These are phyloP conservation scores for Nasonia giraulti DNA, from an alignment of 1,140 invertebrate species.

Conservation along the genomic window DNA sequence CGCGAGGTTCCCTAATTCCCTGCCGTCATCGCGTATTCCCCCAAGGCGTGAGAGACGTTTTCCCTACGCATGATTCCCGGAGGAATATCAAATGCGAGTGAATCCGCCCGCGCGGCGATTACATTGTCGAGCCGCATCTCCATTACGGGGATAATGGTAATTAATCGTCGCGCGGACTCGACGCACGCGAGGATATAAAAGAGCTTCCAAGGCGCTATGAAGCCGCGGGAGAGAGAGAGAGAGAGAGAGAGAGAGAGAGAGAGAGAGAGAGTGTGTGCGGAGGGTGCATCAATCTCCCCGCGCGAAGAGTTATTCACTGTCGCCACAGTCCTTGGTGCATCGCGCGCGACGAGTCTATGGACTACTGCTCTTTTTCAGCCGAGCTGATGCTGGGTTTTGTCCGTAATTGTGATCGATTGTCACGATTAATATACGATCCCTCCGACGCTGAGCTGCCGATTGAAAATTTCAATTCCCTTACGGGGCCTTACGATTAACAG, in stretches of 20 bases:
- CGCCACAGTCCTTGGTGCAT: too few species aligned
- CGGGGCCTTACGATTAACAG: neutral
- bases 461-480: too few species aligned
- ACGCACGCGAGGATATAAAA: neutral
- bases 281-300: slow-evolving; percentile 20
- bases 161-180: neutral
- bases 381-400: neutral
- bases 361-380: neutral
- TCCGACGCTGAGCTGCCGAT: too few species aligned
- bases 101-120: too few species aligned
- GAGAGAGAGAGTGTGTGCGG: too few species aligned
- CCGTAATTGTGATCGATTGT: neutral
- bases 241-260: too few species aligned
- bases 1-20: too few species aligned
- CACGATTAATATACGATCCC: too few species aligned
- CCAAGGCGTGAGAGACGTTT: too few species aligned
- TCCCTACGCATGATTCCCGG: too few species aligned
- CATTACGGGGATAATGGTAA: neutral
- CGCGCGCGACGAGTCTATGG: neutral
- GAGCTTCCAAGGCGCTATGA: neutral
- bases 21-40: too few species aligned
- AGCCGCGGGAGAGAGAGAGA: neutral
- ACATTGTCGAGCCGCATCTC: neutral
- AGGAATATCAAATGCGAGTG: too few species aligned
- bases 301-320: slow-evolving; percentile 16